Conservation (phyloP, 2,888 invertebrate genomes). For the Hydrotaea diabolus region DNA sequence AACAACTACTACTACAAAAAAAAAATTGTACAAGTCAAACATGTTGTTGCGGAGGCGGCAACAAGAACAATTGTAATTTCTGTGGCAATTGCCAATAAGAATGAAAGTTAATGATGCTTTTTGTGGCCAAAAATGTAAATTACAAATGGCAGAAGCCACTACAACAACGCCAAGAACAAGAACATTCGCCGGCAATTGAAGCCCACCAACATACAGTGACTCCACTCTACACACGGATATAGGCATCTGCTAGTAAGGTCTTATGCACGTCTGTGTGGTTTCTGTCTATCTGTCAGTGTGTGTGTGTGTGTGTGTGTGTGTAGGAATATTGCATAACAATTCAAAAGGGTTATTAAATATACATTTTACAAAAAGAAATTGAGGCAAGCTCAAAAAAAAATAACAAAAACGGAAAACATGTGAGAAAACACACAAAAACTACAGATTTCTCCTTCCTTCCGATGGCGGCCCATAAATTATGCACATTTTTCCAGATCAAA, state of each 20-base stretch:
- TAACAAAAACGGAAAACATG: neutral
- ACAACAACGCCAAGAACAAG: constrained; percentile 4
- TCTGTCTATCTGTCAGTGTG: too few species aligned
- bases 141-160: constrained; percentile 51
- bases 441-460: constrained; percentile 9
- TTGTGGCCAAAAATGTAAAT: constrained; percentile 67
- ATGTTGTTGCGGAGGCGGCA: constrained; percentile 56
- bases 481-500: constrained; percentile 22
- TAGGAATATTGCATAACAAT: neutral
- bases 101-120: constrained; percentile 66
- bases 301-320: neutral
- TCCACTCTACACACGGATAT: neutral
- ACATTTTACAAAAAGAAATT: constrained; percentile 31
- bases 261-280: neutral
- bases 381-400: neutral
- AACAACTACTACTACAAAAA: constrained; percentile 9
- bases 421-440: neutral
- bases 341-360: constrained; percentile 34
- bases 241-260: constrained; percentile 1
- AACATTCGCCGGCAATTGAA: constrained; percentile 27
- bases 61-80: constrained; percentile 66
- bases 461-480: constrained; percentile 30
- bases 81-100: constrained; percentile 65
- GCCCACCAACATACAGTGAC: neutral
- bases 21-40: constrained; percentile 29